Conservation (phyloP, 2,888 invertebrate species). For the Serripes groenlandicus region DNA sequence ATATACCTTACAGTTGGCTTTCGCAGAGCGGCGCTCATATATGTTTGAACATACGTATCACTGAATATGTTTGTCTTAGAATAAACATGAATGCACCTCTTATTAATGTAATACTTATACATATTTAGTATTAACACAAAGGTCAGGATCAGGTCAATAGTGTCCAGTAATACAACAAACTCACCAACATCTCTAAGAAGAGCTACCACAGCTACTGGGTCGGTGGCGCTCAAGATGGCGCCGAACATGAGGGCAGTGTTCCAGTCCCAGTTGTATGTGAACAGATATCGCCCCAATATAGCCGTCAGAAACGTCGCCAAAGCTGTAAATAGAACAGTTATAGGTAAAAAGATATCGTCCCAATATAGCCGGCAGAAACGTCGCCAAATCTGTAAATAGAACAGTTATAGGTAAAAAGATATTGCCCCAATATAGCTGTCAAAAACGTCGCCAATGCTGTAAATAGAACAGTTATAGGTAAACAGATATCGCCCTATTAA, state of each 20-base stretch:
- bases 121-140: too few relatives aligned
- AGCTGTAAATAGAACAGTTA: constrained; percentile 83
- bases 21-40: too few relatives aligned
- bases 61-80: too few relatives aligned
- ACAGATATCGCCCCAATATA: constrained; percentile 78
- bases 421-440: constrained; percentile 79
- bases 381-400: constrained; percentile 79
- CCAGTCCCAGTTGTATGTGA: constrained; percentile 83
- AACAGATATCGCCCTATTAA: constrained; percentile 79
- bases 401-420: constrained; percentile 83
- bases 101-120: too few relatives aligned
- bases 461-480: too few relatives aligned
- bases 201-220: constrained; percentile 87
- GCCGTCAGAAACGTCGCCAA: constrained; percentile 82
- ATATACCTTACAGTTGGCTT: too few relatives aligned
- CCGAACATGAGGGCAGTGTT: constrained; percentile 86
- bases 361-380: constrained; percentile 80
- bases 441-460: constrained; percentile 82
- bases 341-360: constrained; percentile 78
- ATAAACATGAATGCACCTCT: too few relatives aligned
- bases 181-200: constrained; percentile 87
- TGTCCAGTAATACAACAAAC: too few relatives aligned
- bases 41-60: too few relatives aligned
- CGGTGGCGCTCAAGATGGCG: constrained; percentile 87
- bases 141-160: too few relatives aligned